Percentiles rank a stretch among this genome's conserved stretches.
These are phyloP conservation scores for Echinarachnius parma DNA, from an alignment of 53 echinoderm and acorn worm species.

Conservation along the genomic window DNA sequence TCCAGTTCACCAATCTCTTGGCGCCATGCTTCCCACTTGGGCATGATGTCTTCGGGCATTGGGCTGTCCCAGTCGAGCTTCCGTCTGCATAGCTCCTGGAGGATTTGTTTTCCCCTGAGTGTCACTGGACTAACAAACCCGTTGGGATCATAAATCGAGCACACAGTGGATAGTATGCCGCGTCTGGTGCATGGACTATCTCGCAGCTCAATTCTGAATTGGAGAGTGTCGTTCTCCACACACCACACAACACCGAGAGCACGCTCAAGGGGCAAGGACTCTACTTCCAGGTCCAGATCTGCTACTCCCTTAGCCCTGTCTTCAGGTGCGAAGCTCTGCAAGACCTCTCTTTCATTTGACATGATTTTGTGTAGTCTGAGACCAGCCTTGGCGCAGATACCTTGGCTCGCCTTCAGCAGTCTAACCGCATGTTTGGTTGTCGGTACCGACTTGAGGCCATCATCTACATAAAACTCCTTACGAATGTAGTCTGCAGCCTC, in stretches of 20 bases:
- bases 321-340: conserved; percentile 28
- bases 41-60: conserved; percentile 22
- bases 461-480: conserved; percentile 60
- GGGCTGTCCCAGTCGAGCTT: conserved; percentile 49
- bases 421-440: conserved; percentile 37
- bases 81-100: conserved; percentile 30
- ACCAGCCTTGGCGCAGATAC: conserved; percentile 41
- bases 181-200: conserved; percentile 25
- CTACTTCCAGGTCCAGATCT: conserved; percentile 24
- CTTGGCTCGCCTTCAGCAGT: conserved; percentile 37
- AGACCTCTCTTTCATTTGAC: conserved; percentile 48
- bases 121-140: conserved; percentile 47
- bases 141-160: conserved; percentile 57
- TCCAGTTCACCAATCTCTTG: conserved; percentile 16
- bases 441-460: conserved; percentile 39
- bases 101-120: conserved; percentile 43
- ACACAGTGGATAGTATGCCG: conserved; percentile 49
- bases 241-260: conserved; percentile 54
- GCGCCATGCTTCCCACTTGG: conserved; percentile 41
- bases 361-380: conserved; percentile 53
- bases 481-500: conserved; percentile 51
- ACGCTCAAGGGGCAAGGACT: conserved; percentile 39
- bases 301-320: conserved; percentile 15
- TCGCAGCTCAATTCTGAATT: conserved; percentile 14
- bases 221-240: conserved; percentile 45